Conservation (phyloP, 2,888 invertebrate species). For the Parelbella ahira region DNA sequence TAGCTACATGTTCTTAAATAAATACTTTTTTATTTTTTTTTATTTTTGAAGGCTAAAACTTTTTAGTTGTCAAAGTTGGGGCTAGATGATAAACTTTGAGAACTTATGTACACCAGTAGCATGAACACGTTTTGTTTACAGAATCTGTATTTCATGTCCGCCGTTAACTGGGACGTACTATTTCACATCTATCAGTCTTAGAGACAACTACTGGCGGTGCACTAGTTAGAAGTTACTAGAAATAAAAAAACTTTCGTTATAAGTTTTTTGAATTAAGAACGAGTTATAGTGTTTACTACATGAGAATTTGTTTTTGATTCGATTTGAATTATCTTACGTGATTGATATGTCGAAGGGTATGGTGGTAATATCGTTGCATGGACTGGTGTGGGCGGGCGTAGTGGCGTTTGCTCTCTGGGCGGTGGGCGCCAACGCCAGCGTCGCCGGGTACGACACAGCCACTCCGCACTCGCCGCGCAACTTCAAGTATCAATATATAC, state of each 20-base stretch:
- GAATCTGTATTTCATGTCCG: constrained; percentile 57
- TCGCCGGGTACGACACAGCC: constrained; percentile 57
- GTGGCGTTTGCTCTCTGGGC: constrained; percentile 58
- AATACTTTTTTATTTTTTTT: too few species aligned
- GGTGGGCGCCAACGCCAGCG: constrained; percentile 50
- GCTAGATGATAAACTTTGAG: too few species aligned
- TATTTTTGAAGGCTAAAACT: too few species aligned
- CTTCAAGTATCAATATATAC: constrained; percentile 62
- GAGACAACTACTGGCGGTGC: constrained; percentile 45
- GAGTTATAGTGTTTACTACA: too few species aligned
- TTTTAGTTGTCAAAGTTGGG: too few species aligned
- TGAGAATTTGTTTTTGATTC: too few species aligned
- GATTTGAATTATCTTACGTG: too few species aligned
- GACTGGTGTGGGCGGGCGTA: constrained; percentile 50
- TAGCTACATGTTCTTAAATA: too few species aligned
- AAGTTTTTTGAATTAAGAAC: constrained; percentile 4
- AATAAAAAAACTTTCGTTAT: background rate
- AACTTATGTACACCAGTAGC: too few species aligned
- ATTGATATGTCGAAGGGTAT: constrained; percentile 39
- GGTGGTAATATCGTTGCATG: constrained; percentile 53
- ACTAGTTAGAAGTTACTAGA: constrained; percentile 35
- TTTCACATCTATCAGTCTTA: constrained; percentile 53
- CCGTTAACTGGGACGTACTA: constrained; percentile 58
- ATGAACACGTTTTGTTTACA: constrained; percentile 59
- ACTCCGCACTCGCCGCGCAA: constrained; percentile 58